Evolutionary conservation across 2,888 invertebrate genomes (phyloP), one percentile per base, ranked within the genome.

Genomic region (Drosophila nigritarsus): DNA sequence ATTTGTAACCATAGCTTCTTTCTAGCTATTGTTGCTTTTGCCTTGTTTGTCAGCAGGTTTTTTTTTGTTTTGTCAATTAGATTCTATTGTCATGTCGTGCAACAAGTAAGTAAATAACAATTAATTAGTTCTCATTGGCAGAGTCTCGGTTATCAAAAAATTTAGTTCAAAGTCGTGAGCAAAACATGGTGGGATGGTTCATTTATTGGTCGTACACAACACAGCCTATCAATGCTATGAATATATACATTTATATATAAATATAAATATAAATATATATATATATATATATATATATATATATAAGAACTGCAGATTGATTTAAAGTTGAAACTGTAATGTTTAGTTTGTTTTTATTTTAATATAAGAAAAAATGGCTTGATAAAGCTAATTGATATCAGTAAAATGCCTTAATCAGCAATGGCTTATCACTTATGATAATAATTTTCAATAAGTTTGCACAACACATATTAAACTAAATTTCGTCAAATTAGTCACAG

Each of bases 391-490:
- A 15, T 42, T 59, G 66, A 53, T 71, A 70, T 64, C 63, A 36
- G 68, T 49, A 61, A 42, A 65, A 64, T 58, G 59, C 54, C 24
- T 48, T 65, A 73, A 56, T 70, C 71, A 63, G 50, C 55, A 61
- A 64, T 69, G 67, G 65, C 61, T 68, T 73, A 40, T 68, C 40
- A n/a, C 30, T 30, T 62, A 59, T 70, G 69, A 72, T 66, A 75
- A 63, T 68, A 74, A 62, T 68, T 69, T 71, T 55, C 50, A 58
- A 83, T 67, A 50, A 63, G 61, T 84, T 83, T 78, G 54, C 80
- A 84, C 64, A 89, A 73, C 60, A 83, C 78, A 15, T 13, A 76
- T 60, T 48, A 27, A 38, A 45, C 42, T 51, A 58, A 58, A 73
- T 59, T 48, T 63, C 20, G 45, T 20, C 20, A 20, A 30, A 63